These are phyloP conservation scores for Beaufortia kweichowensis DNA, from an alignment of 2,113 vertebrate species.

Conservation along the genomic window DNA sequence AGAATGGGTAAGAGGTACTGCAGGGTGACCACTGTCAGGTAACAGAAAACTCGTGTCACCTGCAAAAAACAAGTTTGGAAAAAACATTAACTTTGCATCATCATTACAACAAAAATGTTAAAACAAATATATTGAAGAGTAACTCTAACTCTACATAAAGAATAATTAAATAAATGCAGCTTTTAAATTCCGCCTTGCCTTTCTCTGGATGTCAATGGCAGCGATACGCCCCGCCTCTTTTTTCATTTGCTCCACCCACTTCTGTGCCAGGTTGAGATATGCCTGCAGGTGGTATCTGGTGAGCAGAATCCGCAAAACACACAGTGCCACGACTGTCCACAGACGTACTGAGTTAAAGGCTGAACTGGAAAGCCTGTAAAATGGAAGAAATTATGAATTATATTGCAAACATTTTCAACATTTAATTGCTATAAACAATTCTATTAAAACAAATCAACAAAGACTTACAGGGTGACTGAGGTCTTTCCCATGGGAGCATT, in stretches of 20 bases:
- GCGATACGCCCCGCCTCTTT: slow-evolving; percentile 86
- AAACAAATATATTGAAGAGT: too few species aligned
- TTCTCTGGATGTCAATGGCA: slow-evolving; percentile 86
- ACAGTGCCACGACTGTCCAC: slow-evolving; percentile 81
- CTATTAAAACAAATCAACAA: too few species aligned
- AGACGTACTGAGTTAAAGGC: slow-evolving; percentile 82
- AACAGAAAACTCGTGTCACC: slow-evolving; percentile 92
- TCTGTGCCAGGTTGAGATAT: slow-evolving; percentile 86
- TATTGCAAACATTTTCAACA: background rate
- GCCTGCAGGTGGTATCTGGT: slow-evolving; percentile 89
- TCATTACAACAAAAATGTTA: too few species aligned
- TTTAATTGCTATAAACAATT: too few species aligned
- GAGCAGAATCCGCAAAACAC: slow-evolving; percentile 77
- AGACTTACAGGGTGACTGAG: slow-evolving; percentile 79
- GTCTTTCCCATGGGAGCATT: slow-evolving; percentile 80
- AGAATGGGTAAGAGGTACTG: slow-evolving; percentile 90
- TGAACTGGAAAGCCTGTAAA: slow-evolving; percentile 78
- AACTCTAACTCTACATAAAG: too few species aligned
- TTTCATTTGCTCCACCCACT: slow-evolving; percentile 88
- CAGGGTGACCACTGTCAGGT: slow-evolving; percentile 86
- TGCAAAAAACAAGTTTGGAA: slow-evolving; percentile 53
- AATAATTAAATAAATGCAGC: too few species aligned
- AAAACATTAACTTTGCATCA: too few species aligned
- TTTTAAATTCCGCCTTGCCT: slow-evolving; percentile 59
- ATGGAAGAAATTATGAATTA: too few species aligned